Conservation (phyloP, 2,797 vertebrate species). For the Gadopsis marmoratus region DNA sequence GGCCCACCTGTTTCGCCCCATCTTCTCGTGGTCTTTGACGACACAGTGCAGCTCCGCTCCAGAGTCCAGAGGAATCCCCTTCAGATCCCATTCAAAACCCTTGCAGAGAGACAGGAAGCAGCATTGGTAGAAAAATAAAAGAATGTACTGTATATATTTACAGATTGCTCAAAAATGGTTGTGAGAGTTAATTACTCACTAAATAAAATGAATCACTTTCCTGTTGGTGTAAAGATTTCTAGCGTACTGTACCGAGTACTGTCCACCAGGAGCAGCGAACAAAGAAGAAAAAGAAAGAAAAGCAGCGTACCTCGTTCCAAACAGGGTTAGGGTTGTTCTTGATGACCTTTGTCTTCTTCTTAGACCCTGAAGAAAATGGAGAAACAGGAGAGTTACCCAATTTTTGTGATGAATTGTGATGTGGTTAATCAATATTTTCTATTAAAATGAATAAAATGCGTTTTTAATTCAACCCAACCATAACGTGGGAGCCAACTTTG, state of each 20-base stretch:
- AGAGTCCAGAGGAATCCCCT: constrained; percentile 92
- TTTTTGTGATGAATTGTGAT: no score
- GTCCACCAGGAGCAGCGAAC: no score
- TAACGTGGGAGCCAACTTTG: neutral
- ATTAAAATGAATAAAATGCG: neutral
- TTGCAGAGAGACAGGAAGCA: constrained; percentile 58
- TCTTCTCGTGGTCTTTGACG: constrained; percentile 96
- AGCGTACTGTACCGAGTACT: no score
- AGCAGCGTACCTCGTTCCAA: constrained; percentile 93
- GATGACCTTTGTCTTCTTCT: constrained; percentile 96
- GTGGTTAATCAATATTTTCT: neutral
- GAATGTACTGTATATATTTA: no score
- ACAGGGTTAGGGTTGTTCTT: constrained; percentile 95
- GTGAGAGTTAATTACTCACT: neutral
- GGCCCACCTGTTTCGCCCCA: constrained; percentile 94
- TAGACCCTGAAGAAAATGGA: constrained; percentile 85
- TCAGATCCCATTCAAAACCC: constrained; percentile 98
- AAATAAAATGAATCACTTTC: neutral
- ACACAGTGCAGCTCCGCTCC: constrained; percentile 91
- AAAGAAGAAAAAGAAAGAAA: no score
- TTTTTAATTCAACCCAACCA: neutral
- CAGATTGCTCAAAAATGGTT: neutral
- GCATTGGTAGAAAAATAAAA: no score
- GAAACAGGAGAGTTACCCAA: neutral
- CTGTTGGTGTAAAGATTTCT: neutral